phyloP scores from a whole-genome alignment of 2,797 vertebrate species.

The Sandelia bainsii region DNA sequence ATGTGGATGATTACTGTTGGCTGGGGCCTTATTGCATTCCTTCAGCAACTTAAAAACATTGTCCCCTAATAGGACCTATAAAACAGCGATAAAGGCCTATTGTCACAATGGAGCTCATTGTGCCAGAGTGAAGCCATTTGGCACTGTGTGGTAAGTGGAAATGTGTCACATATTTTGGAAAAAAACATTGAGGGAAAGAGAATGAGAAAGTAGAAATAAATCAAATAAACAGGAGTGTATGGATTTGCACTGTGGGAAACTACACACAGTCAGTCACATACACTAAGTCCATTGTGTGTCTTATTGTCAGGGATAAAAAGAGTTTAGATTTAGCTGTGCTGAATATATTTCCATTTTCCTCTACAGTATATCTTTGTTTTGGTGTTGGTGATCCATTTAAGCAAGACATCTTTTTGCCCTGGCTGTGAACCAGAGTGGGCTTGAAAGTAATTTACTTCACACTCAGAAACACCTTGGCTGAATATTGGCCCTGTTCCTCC shows the following conservation, averaged over 20 bases:
- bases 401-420: not conserved
- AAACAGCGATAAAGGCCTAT: conserved; percentile 76
- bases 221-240: conserved; percentile 73
- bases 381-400: not conserved
- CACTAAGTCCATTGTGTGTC: conserved; percentile 46
- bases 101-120: conserved; percentile 71
- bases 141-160: conserved; percentile 56
- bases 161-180: conserved; percentile 39
- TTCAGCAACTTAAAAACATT: conserved; percentile 81
- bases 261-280: conserved; percentile 54
- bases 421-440: not conserved
- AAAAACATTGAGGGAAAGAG: conserved; percentile 30
- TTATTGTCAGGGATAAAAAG: conserved; percentile 43
- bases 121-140: conserved; percentile 74
- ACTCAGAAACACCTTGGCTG: conserved; percentile 2
- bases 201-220: conserved; percentile 52
- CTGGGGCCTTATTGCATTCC: conserved; percentile 76
- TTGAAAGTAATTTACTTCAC: conserved; percentile 1
- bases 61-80: conserved; percentile 73
- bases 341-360: conserved; percentile 30
- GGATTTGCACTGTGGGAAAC: conserved; percentile 62
- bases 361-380: not conserved
- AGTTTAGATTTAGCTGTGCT: conserved; percentile 18
- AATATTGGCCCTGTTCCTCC: not conserved
- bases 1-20: conserved; percentile 75